Base-by-base conservation (phyloP, 1,140 invertebrate species). In the Brachionus sp. region DNA sequence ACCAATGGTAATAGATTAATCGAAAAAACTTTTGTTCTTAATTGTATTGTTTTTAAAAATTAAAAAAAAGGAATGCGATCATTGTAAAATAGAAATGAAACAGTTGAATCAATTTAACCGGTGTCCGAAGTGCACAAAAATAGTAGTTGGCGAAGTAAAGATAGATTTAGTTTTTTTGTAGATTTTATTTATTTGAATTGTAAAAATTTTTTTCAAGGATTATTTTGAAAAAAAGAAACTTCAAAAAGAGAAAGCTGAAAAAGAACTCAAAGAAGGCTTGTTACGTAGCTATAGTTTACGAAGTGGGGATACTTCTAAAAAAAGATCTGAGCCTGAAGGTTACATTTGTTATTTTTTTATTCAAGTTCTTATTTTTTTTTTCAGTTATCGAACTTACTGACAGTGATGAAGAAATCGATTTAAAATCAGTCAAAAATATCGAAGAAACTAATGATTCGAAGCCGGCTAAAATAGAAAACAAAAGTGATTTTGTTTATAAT, bases 311-410 rank as follows among this genome's bases (percentile, higher is more conserved):
- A 23, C 19, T 25, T 19, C 12, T 1, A 44, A 46, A 46, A 75
- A 44, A 29, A 75, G 25, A 75, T n/a, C 39, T 13, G 70, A 75
- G 33, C 70, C 70, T 25, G 70, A 75, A 75, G 70, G 70, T 75
- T 46, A 33, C 16, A 19, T 12, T 46, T 42, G 3, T 12, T 35
- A 42, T 42, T 19, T 23, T 73, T 42, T 25, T 44, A 0, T 73
- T 73, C 23, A 16, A 42, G 39, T 73, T 16, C 5, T 16, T 19
- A 42, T 19, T 23, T 25, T 73, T 73, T 73, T 75, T 75, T 75
- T 10, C 25, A 75, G 70, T 75, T 25, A 75, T 75, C n/a, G 70
- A 75, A 1, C n/a, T 75, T 4, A 44, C 44, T 12, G 70, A 75
- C 29, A 75, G 70, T 25, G 70, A 75, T n/a, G 70, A 75, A 16